phyloP scores from a whole-genome alignment of 2,113 vertebrate genomes.

The Raja brachyura region DNA sequence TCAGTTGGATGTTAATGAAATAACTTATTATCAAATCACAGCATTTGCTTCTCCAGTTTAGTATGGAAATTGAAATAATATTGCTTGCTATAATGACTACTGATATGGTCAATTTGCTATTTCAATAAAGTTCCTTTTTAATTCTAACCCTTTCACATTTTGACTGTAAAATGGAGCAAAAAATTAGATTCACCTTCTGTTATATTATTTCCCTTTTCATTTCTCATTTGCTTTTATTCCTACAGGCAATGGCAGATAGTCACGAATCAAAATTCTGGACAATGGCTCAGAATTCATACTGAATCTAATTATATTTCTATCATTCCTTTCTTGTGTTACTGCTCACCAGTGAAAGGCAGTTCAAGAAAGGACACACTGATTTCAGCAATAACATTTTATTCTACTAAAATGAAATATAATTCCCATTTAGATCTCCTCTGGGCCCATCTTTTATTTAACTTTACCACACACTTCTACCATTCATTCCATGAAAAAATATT shows the following conservation, averaged over 20 bases:
- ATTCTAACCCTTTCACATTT: neutral
- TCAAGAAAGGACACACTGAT: neutral
- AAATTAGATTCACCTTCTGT: neutral
- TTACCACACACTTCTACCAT: no score
- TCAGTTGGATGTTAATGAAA: neutral
- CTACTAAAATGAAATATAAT: slow-evolving; percentile 8
- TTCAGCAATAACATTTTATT: slow-evolving; percentile 7
- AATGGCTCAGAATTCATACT: neutral
- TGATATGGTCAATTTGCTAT: neutral
- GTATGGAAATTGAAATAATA: neutral
- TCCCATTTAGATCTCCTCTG: no score
- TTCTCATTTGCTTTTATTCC: neutral
- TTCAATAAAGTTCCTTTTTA: neutral
- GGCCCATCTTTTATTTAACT: no score
- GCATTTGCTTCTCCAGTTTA: neutral
- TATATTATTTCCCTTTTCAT: neutral
- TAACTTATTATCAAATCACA: neutral
- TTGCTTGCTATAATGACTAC: neutral
- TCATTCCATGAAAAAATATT: no score
- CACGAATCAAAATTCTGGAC: neutral
- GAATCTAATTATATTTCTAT: neutral
- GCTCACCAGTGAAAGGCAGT: neutral
- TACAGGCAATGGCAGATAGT: neutral
- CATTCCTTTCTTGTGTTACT: neutral
- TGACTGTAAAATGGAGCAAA: neutral